A percentile compares a stretch with the other conserved stretches of the same genome.
These are phyloP conservation scores for Hypothenemus hampei DNA, from an alignment of 1,140 invertebrate genomes.

Conservation along the genomic window DNA sequence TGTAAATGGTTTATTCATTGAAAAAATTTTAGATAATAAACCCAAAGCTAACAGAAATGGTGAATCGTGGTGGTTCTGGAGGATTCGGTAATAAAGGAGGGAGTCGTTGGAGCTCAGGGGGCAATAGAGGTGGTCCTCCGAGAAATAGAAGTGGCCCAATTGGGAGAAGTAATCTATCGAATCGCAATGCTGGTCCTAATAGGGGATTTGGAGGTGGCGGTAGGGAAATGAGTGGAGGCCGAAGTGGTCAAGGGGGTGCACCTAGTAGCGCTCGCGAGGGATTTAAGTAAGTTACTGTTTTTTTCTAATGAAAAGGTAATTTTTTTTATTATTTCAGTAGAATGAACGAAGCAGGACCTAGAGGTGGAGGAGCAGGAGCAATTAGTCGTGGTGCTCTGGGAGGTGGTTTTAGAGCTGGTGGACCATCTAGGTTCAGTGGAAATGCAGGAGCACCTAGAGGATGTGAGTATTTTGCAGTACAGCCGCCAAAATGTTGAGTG, in stretches of 20 bases:
- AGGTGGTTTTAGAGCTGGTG: conserved; percentile 5
- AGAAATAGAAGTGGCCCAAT: conserved; percentile 2
- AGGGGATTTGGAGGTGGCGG: conserved; percentile 10
- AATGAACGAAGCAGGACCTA: neutral
- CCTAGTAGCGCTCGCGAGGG: neutral
- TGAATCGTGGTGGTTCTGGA: conserved; percentile 1
- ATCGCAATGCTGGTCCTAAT: neutral
- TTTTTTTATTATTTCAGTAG: no score
- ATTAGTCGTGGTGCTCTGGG: neutral
- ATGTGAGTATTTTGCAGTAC: conserved; percentile 10
- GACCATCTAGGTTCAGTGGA: conserved; percentile 7
- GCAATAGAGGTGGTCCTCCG: neutral
- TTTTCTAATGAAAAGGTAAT: neutral
- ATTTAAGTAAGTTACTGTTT: neutral
- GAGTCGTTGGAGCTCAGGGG: neutral
- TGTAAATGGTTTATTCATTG: neutral
- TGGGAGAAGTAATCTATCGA: no score
- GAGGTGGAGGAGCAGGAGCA: conserved; percentile 7
- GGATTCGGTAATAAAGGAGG: conserved; percentile 6
- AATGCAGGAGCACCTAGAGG: conserved; percentile 6
- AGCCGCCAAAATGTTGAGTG: no score
- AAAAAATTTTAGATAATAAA: conserved; percentile 24
- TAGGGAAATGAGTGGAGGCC: neutral
- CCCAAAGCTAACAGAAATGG: conserved; percentile 29
- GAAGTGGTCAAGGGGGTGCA: neutral